Percentiles rank a stretch among this genome's conserved stretches.
Conservation (phyloP, 2,888 invertebrate species). For the Perithous albicinctus region DNA sequence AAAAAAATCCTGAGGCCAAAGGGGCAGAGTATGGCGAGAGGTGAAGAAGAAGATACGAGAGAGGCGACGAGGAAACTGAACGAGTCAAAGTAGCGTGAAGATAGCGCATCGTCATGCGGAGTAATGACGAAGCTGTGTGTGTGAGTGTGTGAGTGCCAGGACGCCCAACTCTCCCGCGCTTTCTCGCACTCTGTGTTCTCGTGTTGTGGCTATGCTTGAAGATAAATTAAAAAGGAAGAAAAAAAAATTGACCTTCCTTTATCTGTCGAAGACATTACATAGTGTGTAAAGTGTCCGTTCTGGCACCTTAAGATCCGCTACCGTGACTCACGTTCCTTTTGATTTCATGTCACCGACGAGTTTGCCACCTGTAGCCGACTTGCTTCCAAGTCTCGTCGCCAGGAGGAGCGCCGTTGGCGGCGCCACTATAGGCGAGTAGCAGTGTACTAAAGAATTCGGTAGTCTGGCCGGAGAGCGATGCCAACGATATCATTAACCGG, state of each 20-base stretch:
- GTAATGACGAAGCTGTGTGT: constrained; percentile 82
- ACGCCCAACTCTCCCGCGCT: constrained; percentile 71
- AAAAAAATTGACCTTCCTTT: constrained; percentile 48
- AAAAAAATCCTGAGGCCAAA: constrained; percentile 71
- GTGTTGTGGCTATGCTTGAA: constrained; percentile 33
- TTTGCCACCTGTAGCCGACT: background rate
- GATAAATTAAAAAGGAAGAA: constrained; percentile 32
- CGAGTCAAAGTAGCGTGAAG: constrained; percentile 74
- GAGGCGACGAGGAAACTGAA: constrained; percentile 64
- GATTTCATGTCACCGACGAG: constrained; percentile 28
- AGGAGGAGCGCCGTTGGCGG: background rate
- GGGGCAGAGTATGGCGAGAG: constrained; percentile 70
- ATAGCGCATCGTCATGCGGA: constrained; percentile 83
- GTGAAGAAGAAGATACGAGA: constrained; percentile 57
- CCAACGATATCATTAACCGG: constrained; percentile 73
- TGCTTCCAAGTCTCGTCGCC: background rate
- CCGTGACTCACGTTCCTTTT: constrained; percentile 58
- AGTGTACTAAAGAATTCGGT: too few species aligned
- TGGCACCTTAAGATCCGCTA: constrained; percentile 60
- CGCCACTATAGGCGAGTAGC: background rate
- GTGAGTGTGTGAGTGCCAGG: constrained; percentile 78
- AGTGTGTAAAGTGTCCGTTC: constrained; percentile 39
- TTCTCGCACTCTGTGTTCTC: constrained; percentile 60
- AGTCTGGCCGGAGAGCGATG: constrained; percentile 32
- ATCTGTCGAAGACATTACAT: constrained; percentile 37